Base-by-base conservation (phyloP, 2,797 vertebrate genomes). In the Morelia viridis region DNA sequence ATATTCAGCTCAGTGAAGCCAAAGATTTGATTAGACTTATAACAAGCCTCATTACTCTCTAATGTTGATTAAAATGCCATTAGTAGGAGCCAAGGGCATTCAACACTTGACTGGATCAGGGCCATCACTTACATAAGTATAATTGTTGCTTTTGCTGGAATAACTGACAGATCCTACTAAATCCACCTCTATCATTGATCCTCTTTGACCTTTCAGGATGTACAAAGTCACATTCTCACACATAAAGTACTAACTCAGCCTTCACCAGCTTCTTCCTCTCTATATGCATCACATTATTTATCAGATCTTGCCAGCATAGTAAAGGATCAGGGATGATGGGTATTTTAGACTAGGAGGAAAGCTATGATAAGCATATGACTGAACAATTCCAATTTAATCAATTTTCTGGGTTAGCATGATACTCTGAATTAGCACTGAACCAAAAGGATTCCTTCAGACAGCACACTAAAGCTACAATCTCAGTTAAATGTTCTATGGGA, bases 51-150 rank as follows among this genome's bases (percentile, higher is more conserved):
- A 88, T 90, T 91, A 84, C 76, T 89, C 92, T 46, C 58, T 87
- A 7, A 35, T 71, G 84, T 93, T 84, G 65, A 87, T 89, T 92
- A 83, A 88, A 92, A 53, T 87, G 60, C 90, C 68, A 65, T 93
- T 90, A 68, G 91, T 22, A 41, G 90, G 41, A 89, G 2, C 90
- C 64, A 83, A 92, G 57, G 50, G 5, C 76, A 10, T 53, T 92
- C 57, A 56, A 19, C 31, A 57, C 3, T 13, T 95, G 60, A 86
- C 85, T 57, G 19, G 61, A 95, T 89, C 57, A 92, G 92, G 95
- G 64, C 0, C 84, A 13, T 94, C 87, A 19, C 24, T 85, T 91
- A 17, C 22, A 62, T 84, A 71, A 92, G n/a, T 64, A 92, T 94
- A 91, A 26, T 0, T 28, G 83, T 5, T 5, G 76, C 65, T 93